Evolutionary conservation across 2,113 vertebrate species (phyloP).

Genomic region (Strix aluco): DNA sequence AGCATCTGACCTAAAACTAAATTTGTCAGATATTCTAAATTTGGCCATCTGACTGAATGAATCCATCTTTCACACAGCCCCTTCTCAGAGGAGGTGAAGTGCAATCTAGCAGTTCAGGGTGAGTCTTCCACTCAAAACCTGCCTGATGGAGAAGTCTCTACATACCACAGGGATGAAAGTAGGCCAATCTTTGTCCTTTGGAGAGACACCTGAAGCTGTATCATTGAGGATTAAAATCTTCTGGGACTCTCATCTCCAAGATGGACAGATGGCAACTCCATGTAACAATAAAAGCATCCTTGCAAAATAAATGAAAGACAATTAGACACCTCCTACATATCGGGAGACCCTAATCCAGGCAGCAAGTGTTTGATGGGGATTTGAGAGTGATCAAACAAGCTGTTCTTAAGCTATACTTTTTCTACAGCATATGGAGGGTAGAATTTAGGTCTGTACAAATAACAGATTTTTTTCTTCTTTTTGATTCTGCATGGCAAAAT

Average conservation of each 20-base stretch:
- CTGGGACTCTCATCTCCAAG: not conserved
- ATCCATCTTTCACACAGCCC: not conserved
- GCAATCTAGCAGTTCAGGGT: not conserved
- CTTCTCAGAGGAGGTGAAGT: not conserved
- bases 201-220: not conserved
- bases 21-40: constrained; percentile 12
- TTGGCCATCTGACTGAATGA: not conserved
- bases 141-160: not conserved
- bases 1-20: not conserved
- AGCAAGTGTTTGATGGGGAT: not conserved
- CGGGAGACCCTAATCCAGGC: not conserved
- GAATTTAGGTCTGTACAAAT: not conserved
- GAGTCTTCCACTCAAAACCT: not conserved
- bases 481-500: not conserved
- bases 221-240: constrained; percentile 6
- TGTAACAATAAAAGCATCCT: not conserved
- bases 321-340: not conserved
- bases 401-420: not conserved
- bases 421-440: not conserved
- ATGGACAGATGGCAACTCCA: not conserved
- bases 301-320: constrained; percentile 5
- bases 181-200: not conserved
- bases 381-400: not conserved
- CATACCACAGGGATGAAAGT: not conserved
- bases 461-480: not conserved